Conservation (phyloP, 2,888 invertebrate species). For the Andrena bucephala region DNA sequence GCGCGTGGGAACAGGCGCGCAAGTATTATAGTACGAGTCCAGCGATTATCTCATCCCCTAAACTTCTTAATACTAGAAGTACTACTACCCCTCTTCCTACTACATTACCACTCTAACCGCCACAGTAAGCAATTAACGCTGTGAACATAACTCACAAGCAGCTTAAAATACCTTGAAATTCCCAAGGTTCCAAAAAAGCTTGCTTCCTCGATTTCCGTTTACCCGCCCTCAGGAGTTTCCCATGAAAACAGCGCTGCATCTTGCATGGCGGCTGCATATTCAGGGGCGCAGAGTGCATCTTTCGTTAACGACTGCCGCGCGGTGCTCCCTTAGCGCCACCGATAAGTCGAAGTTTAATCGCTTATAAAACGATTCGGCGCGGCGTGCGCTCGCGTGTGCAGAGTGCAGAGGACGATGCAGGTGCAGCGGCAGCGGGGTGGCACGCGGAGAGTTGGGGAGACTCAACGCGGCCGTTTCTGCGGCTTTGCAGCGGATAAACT, state of each 20-base stretch:
- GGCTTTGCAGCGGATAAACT: constrained; percentile 68
- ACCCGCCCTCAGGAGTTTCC: no score
- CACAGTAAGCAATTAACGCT: no score
- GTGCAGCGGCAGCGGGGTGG: not conserved
- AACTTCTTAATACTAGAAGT: no score
- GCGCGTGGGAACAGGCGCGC: not conserved
- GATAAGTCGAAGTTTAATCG: constrained; percentile 50
- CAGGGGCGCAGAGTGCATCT: constrained; percentile 30
- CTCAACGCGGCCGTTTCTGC: constrained; percentile 57
- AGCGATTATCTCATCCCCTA: no score
- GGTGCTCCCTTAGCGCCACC: constrained; percentile 12
- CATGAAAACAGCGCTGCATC: not conserved
- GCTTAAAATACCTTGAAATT: no score
- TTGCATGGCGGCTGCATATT: constrained; percentile 8
- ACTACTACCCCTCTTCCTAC: no score
- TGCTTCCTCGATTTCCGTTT: no score
- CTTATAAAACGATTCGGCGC: constrained; percentile 33
- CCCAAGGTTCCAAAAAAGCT: no score
- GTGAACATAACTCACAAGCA: no score
- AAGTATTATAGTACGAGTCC: not conserved
- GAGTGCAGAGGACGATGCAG: not conserved
- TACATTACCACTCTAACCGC: no score
- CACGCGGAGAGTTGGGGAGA: constrained; percentile 27
- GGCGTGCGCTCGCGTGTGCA: not conserved
- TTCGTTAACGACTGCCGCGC: constrained; percentile 19